These are phyloP conservation scores for Trachurus trachurus DNA, from an alignment of 2,797 vertebrate species.

Conservation along the genomic window DNA sequence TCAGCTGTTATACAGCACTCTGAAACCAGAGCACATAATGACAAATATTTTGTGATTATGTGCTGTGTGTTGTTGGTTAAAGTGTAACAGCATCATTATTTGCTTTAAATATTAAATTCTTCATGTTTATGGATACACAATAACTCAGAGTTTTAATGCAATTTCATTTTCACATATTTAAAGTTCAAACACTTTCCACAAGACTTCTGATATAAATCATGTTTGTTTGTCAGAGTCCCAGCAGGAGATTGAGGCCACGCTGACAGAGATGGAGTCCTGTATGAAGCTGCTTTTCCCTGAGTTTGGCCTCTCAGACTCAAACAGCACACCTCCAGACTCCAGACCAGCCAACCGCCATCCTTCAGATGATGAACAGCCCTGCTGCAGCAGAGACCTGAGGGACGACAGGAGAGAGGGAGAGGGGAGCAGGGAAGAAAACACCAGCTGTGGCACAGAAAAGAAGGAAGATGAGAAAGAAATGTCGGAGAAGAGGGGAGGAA, in stretches of 20 bases:
- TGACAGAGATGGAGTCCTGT: constrained; percentile 93
- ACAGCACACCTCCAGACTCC: background rate
- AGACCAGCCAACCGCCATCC: background rate
- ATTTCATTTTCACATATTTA: too few relatives aligned
- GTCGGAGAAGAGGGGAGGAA: background rate
- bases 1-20: background rate
- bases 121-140: too few relatives aligned
- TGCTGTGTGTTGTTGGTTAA: too few relatives aligned
- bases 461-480: background rate
- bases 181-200: too few relatives aligned
- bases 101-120: too few relatives aligned
- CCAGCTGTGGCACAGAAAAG: background rate
- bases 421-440: background rate
- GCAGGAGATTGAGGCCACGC: constrained; percentile 84
- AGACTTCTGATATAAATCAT: background rate
- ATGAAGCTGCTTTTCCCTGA: constrained; percentile 89
- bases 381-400: constrained; percentile 90
- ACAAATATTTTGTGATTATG: too few relatives aligned
- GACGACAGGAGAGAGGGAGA: background rate
- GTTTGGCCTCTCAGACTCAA: constrained; percentile 65
- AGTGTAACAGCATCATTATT: too few relatives aligned
- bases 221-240: constrained; percentile 84
- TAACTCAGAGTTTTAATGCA: background rate
- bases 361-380: constrained; percentile 84
- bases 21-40: background rate